Conservation (phyloP, 2,888 invertebrate species). For the Patella caerulea region DNA sequence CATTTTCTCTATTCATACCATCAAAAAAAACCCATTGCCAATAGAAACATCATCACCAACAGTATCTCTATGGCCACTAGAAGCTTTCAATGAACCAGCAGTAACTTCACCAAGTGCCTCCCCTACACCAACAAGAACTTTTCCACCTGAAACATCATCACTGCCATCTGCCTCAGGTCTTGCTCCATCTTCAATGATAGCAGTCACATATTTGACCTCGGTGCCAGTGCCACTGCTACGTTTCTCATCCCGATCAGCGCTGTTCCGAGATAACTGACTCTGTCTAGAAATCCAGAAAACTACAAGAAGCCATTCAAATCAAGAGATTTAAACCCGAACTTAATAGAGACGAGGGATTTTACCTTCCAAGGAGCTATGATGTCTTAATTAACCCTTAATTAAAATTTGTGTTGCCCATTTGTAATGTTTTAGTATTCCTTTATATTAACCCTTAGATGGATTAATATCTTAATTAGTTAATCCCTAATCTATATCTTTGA, state of each 20-base stretch:
- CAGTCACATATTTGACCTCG: neutral
- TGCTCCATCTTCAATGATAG: slow-evolving; percentile 19
- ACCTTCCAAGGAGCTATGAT: too few species aligned
- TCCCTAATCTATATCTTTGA: too few species aligned
- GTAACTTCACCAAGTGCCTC: neutral
- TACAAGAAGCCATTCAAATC: too few species aligned
- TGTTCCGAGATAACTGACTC: neutral
- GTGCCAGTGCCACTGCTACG: neutral
- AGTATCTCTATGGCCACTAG: neutral
- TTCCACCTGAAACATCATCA: neutral
- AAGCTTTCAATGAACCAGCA: neutral
- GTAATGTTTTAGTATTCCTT: too few species aligned
- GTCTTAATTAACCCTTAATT: too few species aligned
- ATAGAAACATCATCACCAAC: neutral
- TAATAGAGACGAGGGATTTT: too few species aligned
- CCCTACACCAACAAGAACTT: neutral
- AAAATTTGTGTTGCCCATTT: too few species aligned
- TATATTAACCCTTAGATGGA: too few species aligned
- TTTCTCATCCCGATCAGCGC: neutral
- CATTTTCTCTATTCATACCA: slow-evolving; percentile 14
- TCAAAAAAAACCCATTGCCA: neutral
- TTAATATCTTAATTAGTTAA: too few species aligned
- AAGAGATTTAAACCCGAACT: too few species aligned
- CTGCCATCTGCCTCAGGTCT: neutral
- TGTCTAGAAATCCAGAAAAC: too few species aligned